Evolutionary conservation across 2,797 vertebrate genomes (phyloP).

Genomic region (Gymnothorax javanicus): DNA sequence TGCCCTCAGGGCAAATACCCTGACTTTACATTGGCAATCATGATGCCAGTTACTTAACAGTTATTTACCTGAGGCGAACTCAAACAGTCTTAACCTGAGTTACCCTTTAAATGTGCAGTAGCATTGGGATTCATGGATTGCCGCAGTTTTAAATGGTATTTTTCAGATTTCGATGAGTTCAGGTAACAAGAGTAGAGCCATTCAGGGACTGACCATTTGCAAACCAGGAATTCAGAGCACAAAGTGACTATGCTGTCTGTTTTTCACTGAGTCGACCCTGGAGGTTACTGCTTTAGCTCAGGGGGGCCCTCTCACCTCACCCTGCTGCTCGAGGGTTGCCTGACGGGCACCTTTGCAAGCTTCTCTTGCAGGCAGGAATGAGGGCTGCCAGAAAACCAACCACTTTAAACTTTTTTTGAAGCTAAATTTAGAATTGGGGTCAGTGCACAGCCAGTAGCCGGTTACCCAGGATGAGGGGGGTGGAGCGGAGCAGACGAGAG

Average conservation of each 20-base stretch:
- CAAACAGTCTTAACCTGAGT: background rate
- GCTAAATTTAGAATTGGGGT: conserved; percentile 55
- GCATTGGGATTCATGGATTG: background rate
- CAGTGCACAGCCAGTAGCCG: conserved; percentile 48
- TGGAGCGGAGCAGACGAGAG: conserved; percentile 21
- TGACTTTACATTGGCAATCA: background rate
- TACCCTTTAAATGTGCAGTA: background rate
- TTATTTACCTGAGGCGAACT: background rate
- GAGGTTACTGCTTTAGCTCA: conserved; percentile 14
- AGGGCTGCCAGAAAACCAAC: background rate
- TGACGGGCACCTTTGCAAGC: conserved; percentile 40
- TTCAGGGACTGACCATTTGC: background rate
- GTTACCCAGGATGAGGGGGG: conserved; percentile 14
- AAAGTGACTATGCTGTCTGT: background rate
- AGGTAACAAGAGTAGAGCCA: background rate
- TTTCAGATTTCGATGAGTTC: background rate
- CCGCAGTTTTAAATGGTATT: background rate
- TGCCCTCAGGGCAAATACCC: no score
- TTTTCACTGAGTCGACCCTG: conserved; percentile 26
- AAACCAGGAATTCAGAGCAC: background rate
- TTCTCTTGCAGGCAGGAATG: background rate
- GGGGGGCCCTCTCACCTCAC: background rate
- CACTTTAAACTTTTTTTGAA: conserved; percentile 1
- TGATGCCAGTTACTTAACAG: background rate
- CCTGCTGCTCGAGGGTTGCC: conserved; percentile 34